phyloP scores from a whole-genome alignment of 2,113 vertebrate genomes.

The Antechinus flavipes region DNA sequence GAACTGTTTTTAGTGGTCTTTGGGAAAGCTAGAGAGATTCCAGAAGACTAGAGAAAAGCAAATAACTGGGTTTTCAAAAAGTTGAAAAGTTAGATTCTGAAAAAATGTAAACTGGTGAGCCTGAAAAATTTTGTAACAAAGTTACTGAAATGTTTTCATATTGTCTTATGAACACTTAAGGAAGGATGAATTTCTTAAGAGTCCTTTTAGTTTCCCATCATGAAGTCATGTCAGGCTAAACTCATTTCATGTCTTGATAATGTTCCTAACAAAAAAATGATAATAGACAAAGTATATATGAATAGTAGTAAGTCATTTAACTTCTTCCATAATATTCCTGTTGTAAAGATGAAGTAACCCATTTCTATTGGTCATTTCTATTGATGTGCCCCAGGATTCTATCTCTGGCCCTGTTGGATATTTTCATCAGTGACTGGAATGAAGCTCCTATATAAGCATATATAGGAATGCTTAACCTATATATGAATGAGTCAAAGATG shows the following conservation, averaged over 20 bases:
- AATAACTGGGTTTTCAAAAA: not conserved
- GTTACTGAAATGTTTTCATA: not conserved
- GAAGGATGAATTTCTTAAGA: not conserved
- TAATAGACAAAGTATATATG: not conserved
- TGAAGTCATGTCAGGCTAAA: not conserved
- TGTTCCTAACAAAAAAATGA: not conserved
- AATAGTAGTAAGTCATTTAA: not conserved
- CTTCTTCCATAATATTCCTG: not conserved
- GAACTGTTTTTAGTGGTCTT: not conserved
- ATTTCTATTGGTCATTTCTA: not conserved
- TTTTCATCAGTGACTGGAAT: not conserved
- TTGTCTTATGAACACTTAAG: not conserved
- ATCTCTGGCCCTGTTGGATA: not conserved
- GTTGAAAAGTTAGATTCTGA: not conserved
- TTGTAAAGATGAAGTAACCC: not conserved
- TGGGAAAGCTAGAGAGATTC: not conserved
- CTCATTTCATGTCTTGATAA: not conserved
- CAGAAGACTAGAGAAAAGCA: not conserved
- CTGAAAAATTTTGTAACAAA: not conserved
- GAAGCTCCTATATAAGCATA: not conserved
- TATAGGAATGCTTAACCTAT: not conserved
- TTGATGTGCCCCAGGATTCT: not conserved
- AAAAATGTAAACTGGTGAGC: not conserved
- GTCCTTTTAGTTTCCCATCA: not conserved
- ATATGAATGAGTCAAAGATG: not conserved